Base-by-base conservation (phyloP, 2,888 invertebrate species). In the Sarcophaga variegata region DNA sequence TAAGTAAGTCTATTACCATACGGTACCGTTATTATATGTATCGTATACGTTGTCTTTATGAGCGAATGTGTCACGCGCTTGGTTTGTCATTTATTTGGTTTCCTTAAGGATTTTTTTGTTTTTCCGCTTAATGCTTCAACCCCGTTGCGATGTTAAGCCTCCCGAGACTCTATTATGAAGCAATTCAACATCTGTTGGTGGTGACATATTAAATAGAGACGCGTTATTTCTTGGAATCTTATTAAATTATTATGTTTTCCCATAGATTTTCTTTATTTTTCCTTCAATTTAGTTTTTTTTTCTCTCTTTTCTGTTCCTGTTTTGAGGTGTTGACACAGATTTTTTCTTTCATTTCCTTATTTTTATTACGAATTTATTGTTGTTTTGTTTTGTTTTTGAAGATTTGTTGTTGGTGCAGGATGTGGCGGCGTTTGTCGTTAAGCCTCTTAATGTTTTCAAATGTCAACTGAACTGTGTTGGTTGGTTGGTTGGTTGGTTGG, bases 361-460 rank as follows among this genome's bases (percentile, higher is more conserved):
- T 62, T 62, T 62, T 62, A 62, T 17, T 62, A 10, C 10, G 20
- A 62, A 20, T 20, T 11, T 20, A 11, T 22, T 62, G 12, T 14
- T 64, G 8, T 64, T 22, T 2, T 22, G 22, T 66, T 66, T 72
- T 59, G 4, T 78, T 12, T 45, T 60, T 59, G 2, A 45, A 2
- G 71, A 12, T 22, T 37, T 27, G 62, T 49, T 25, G 17, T 49
- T 17, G 11, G 2, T 49, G 62, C 2, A 10, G n/a, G 25, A 4
- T 25, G 63, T 17, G 20, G 22, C 49, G 75, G 59, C 49, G 20
- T 14, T 78, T 37, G 85, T 45, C 62, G 27, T 75, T 71, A 77
- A 85, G 70, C 78, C 69, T 78, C 74, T 85, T 85, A 70, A 79
- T 74, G 81, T 70, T 77, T 71, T 37, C 37, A 81, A 54, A 78